phyloP scores from a whole-genome alignment of 2,797 vertebrate species.

The Neopelma chrysocephalum region DNA sequence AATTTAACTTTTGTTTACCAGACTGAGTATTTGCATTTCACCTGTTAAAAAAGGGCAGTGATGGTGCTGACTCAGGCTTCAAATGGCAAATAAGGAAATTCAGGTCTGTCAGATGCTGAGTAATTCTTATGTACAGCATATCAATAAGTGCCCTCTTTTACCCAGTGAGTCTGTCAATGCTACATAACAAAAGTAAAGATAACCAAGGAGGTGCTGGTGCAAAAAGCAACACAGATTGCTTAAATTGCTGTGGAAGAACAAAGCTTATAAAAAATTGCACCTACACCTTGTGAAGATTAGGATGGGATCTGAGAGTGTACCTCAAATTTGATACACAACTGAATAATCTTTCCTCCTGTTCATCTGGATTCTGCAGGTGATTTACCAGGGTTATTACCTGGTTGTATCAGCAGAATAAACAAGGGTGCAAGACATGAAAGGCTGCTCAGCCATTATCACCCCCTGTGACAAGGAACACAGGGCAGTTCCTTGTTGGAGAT shows the following conservation, averaged over 20 bases:
- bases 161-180: neutral
- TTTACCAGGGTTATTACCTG: neutral
- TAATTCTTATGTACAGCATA: neutral
- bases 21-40: neutral
- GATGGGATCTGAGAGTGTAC: neutral
- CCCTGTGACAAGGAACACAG: neutral
- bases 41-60: neutral
- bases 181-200: neutral
- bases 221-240: neutral
- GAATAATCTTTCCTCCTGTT: neutral
- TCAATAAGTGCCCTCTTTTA: neutral
- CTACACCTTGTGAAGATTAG: neutral
- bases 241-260: neutral
- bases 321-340: neutral
- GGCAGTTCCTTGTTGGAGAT: neutral
- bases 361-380: neutral
- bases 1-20: neutral
- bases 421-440: accelerated
- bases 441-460: neutral
- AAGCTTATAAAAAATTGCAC: neutral
- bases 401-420: neutral
- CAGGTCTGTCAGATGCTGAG: neutral
- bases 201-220: neutral
- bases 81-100: neutral
- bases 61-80: neutral